A percentile compares a stretch with the other conserved stretches of the same genome.
phyloP scores from a whole-genome alignment of 2,797 vertebrate genomes.

The Cirrhinus mrigala region DNA sequence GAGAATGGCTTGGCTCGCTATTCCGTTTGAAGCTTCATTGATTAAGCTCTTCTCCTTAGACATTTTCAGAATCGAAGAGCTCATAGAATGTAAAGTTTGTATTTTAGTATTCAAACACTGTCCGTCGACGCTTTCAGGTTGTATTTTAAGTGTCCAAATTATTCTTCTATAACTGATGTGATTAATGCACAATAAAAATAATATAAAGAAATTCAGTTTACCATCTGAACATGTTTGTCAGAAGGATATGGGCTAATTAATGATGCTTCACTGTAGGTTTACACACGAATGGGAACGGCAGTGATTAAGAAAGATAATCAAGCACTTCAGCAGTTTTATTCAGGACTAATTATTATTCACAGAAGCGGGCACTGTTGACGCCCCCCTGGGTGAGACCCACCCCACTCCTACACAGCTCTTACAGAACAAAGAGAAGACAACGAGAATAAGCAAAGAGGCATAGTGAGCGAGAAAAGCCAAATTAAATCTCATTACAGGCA shows the following conservation, averaged over 20 bases:
- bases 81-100: background rate
- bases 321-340: slow-evolving; percentile 59
- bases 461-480: slow-evolving; percentile 23
- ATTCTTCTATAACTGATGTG: background rate
- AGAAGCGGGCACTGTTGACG: slow-evolving; percentile 58
- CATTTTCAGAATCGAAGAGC: slow-evolving; percentile 22
- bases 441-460: slow-evolving; percentile 43
- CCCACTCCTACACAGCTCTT: slow-evolving; percentile 44
- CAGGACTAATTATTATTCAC: slow-evolving; percentile 62
- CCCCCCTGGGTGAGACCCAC: slow-evolving; percentile 55
- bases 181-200: background rate
- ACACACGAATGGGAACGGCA: slow-evolving; percentile 51
- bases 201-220: slow-evolving; percentile 16
- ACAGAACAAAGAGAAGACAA: slow-evolving; percentile 51
- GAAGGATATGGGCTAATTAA: slow-evolving; percentile 54
- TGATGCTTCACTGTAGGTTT: slow-evolving; percentile 30
- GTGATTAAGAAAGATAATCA: slow-evolving; percentile 62
- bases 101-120: slow-evolving; percentile 18
- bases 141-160: background rate
- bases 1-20: slow-evolving; percentile 27
- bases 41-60: slow-evolving; percentile 46
- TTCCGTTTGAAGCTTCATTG: slow-evolving; percentile 56
- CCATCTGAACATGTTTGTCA: slow-evolving; percentile 14
- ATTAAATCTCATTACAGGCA: slow-evolving; percentile 67
- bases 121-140: background rate